Evolutionary conservation across 2,888 invertebrate genomes (phyloP), one percentile per base, ranked within the genome.

Genomic region (Diogma glabrata): DNA sequence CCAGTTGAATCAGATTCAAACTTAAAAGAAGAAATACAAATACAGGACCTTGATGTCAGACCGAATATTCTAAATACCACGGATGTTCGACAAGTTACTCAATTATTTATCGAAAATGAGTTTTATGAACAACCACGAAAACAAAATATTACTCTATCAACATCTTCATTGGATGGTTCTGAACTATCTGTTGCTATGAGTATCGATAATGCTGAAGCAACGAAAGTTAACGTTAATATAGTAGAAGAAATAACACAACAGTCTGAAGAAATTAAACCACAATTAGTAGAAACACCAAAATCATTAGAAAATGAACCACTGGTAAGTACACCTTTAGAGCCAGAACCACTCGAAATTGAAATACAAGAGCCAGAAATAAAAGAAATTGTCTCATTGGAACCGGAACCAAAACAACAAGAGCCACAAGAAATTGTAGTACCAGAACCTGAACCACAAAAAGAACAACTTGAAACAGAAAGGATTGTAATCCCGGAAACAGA

Each of bases 131-230:
- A 49, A n/a, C 23, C 62, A 1, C 62, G 64, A 9, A 60, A 60
- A 4, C 62, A 64, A 55, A 56, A 58, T 3, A 61, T 64, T 26
- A 62, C 62, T 48, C 60, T 69, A 24, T 60, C 65, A 2, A 64
- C 71, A n/a, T 60, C 69, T 19, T 70, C 73, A 53, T 67, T 74
- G 52, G 72, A 62, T 10, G 57, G 58, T 19, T 66, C 66, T 6
- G 59, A 61, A 45, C 64, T 67, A 1, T 49, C 47, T 20, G 45
- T 54, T 49, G 59, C 62, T 5, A 57, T 69, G 0, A 68, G 61
- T 7, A 55, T 67, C 38, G 59, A 57, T 17, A 55, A 51, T 12
- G 19, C 19, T 17, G 57, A 59, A 6, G 53, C 55, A 19, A 47
- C 60, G 4, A 69, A 69, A 54, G 60, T 70, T 3, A 65, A 62